phyloP scores from a whole-genome alignment of 2,113 vertebrate genomes.

The Oenanthe melanoleuca region DNA sequence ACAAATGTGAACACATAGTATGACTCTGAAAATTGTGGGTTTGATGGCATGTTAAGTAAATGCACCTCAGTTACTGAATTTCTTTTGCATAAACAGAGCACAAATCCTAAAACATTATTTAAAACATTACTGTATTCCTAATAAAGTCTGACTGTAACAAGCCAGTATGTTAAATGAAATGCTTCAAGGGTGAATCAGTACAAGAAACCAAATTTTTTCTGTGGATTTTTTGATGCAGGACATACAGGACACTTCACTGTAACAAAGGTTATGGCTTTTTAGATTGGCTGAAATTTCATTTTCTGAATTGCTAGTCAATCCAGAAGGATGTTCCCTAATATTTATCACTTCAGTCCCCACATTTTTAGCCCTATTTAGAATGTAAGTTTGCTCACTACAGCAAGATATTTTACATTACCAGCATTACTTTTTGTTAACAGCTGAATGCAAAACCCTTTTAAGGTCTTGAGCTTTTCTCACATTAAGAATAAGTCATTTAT shows the following conservation, averaged over 20 bases:
- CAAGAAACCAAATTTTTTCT: neutral
- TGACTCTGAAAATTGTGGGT: neutral
- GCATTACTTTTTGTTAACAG: neutral
- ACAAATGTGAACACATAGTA: rapidly evolving
- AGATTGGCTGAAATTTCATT: neutral
- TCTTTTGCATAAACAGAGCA: neutral
- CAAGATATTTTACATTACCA: neutral
- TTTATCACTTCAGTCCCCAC: neutral
- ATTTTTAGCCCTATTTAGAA: neutral
- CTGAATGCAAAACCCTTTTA: neutral
- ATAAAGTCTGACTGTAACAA: neutral
- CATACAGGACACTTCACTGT: neutral
- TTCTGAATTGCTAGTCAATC: neutral
- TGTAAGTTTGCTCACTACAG: neutral
- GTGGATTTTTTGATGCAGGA: neutral
- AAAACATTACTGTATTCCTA: neutral
- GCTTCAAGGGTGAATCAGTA: neutral
- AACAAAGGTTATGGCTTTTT: neutral
- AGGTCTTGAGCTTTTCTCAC: neutral
- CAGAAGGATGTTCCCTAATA: neutral
- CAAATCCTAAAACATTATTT: neutral
- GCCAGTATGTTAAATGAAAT: neutral
- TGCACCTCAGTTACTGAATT: neutral
- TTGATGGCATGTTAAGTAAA: neutral
- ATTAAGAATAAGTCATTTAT: neutral